Percentiles rank a stretch among this genome's conserved stretches.
phyloP scores from a whole-genome alignment of 2,797 vertebrate genomes.

The Rhinichthys osculus region DNA sequence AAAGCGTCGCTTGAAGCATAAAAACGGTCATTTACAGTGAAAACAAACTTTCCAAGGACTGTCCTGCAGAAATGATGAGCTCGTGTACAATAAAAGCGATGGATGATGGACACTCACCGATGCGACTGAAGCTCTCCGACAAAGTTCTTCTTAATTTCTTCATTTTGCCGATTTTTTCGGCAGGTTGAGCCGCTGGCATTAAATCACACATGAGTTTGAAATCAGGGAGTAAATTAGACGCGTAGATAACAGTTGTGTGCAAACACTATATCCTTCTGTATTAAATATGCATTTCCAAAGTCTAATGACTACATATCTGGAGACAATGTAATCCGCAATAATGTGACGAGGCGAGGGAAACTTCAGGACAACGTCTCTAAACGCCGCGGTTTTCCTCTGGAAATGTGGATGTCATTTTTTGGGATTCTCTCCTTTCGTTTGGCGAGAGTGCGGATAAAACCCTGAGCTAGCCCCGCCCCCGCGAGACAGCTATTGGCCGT shows the following conservation, averaged over 20 bases:
- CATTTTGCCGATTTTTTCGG: slow-evolving; percentile 91
- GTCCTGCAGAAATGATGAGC: not conserved
- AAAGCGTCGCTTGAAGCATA: too few relatives aligned
- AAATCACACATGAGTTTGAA: slow-evolving; percentile 84
- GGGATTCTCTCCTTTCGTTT: slow-evolving; percentile 60
- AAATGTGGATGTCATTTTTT: slow-evolving; percentile 77
- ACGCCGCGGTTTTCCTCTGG: slow-evolving; percentile 51
- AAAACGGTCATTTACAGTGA: not conserved
- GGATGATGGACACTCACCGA: slow-evolving; percentile 81
- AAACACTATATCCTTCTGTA: slow-evolving; percentile 48
- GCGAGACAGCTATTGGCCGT: slow-evolving; percentile 65
- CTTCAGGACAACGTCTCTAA: not conserved
- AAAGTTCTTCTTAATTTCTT: slow-evolving; percentile 99
- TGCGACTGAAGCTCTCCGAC: slow-evolving; percentile 94
- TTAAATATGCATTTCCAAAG: slow-evolving; percentile 49
- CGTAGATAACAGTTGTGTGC: slow-evolving; percentile 63
- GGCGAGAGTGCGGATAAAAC: slow-evolving; percentile 46
- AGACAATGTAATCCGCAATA: slow-evolving; percentile 23
- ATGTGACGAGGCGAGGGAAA: not conserved
- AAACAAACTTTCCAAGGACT: slow-evolving; percentile 21
- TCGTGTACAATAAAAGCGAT: not conserved
- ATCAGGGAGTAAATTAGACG: slow-evolving; percentile 27
- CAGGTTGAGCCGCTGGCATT: slow-evolving; percentile 84
- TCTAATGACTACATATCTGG: slow-evolving; percentile 48
- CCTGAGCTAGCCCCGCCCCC: slow-evolving; percentile 65